phyloP scores from a whole-genome alignment of 1,140 invertebrate species.

The Drosophila watanabei region DNA sequence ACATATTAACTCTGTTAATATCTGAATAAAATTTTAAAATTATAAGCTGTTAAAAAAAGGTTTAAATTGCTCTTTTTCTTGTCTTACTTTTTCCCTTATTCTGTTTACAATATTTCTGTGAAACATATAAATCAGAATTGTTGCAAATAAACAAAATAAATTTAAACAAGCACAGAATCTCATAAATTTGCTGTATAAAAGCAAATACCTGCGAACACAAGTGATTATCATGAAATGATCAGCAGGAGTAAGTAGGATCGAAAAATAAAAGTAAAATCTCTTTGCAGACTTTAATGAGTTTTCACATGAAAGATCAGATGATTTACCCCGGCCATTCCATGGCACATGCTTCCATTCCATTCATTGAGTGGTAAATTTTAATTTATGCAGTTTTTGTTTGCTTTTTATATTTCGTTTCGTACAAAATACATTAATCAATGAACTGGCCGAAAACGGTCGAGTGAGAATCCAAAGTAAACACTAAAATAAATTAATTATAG shows the following conservation, averaged over 20 bases:
- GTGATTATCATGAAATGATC: constrained; percentile 12
- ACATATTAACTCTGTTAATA: no score
- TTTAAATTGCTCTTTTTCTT: neutral
- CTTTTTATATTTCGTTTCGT: constrained; percentile 28
- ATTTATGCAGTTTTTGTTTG: constrained; percentile 70
- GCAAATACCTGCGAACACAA: neutral
- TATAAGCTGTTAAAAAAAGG: neutral
- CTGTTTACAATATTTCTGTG: constrained; percentile 2
- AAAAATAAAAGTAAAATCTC: neutral
- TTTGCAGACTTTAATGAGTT: constrained; percentile 13
- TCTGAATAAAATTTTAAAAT: neutral
- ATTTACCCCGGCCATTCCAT: constrained; percentile 1
- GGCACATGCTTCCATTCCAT: constrained; percentile 18
- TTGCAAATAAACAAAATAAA: constrained; percentile 30
- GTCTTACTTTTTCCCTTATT: neutral
- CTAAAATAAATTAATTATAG: constrained; percentile 65
- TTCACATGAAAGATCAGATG: constrained; percentile 35
- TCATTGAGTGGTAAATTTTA: constrained; percentile 48
- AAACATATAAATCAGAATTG: constrained; percentile 21
- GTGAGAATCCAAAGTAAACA: constrained; percentile 35
- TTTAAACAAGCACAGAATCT: neutral
- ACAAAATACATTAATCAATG: constrained; percentile 65
- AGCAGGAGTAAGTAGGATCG: neutral
- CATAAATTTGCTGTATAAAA: constrained; percentile 2
- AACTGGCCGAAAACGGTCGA: constrained; percentile 32